Conservation (phyloP, 2,113 vertebrate genomes). For the Saguinus imperator region DNA sequence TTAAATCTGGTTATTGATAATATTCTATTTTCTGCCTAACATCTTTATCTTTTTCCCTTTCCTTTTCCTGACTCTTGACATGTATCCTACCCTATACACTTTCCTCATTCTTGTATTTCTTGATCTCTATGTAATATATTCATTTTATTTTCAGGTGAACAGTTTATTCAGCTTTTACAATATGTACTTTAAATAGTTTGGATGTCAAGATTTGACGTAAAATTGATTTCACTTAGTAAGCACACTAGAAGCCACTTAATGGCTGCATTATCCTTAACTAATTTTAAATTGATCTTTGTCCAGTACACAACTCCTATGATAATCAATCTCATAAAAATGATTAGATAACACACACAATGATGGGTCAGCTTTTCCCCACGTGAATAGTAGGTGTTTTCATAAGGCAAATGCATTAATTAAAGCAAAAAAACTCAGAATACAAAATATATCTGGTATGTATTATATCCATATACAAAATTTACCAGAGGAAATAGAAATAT, state of each 20-base stretch:
- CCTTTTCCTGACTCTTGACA: neutral
- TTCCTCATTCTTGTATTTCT: neutral
- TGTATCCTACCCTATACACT: neutral
- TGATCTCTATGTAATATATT: neutral
- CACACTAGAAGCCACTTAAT: neutral
- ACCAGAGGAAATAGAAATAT: neutral
- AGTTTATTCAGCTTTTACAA: neutral
- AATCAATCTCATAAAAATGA: constrained; percentile 50
- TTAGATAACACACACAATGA: neutral
- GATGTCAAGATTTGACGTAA: neutral
- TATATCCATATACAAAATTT: neutral
- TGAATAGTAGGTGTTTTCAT: neutral
- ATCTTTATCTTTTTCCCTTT: neutral
- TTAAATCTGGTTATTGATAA: neutral
- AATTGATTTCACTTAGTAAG: neutral
- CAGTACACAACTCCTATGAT: neutral
- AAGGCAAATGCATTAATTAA: neutral
- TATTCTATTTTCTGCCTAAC: neutral
- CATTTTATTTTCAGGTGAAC: neutral
- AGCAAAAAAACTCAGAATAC: neutral
- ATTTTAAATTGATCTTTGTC: constrained; percentile 54
- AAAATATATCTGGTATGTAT: neutral
- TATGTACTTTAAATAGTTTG: neutral
- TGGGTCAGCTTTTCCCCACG: neutral
- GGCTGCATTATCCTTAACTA: neutral